Evolutionary conservation across 2,888 invertebrate species (phyloP).

Genomic region (Coecobrya sp.): DNA sequence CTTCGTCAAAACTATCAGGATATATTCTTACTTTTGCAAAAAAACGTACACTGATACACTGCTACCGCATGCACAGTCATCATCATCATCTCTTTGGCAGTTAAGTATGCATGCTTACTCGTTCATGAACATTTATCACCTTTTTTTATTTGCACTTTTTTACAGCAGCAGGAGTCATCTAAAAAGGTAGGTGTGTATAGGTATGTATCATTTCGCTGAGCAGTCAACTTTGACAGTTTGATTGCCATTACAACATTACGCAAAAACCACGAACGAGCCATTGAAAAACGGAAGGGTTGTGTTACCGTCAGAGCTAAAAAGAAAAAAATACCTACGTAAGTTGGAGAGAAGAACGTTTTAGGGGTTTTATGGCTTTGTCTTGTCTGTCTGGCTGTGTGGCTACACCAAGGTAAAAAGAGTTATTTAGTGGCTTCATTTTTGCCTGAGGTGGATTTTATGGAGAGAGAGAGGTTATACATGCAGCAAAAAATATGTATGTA

Average conservation of each 20-base stretch:
- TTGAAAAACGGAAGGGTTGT: neutral
- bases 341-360: neutral
- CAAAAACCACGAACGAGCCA: constrained; percentile 11
- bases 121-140: constrained; percentile 40
- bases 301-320: neutral
- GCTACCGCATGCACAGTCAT: too few relatives aligned
- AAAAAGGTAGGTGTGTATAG: neutral
- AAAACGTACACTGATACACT: too few relatives aligned
- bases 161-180: neutral
- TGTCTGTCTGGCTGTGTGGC: neutral
- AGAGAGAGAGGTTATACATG: neutral
- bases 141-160: constrained; percentile 32
- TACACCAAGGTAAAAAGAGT: constrained; percentile 40
- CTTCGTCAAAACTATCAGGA: too few relatives aligned
- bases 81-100: too few relatives aligned
- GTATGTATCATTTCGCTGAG: neutral
- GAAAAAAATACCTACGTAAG: neutral
- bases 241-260: constrained; percentile 39
- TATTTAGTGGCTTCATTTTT: constrained; percentile 55
- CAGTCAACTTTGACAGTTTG: constrained; percentile 64
- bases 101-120: too few relatives aligned
- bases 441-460: neutral
- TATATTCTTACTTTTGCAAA: too few relatives aligned
- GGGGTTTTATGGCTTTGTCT: neutral
- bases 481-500: constrained; percentile 15